Conservation (phyloP, 2,113 vertebrate genomes). For the Melanotaenia duboulayi region DNA sequence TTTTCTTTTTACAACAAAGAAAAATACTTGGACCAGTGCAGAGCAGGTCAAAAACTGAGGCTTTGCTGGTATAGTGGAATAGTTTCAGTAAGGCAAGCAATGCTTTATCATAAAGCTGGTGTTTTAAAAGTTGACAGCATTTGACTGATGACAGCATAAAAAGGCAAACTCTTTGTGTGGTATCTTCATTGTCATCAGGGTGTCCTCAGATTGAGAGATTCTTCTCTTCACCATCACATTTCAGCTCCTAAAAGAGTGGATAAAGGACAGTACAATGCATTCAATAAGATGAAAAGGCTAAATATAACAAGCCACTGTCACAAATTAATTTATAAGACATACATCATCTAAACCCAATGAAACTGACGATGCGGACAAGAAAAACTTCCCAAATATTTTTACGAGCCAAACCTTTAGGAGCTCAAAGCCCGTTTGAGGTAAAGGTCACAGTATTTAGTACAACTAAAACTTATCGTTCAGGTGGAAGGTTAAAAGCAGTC, state of each 20-base stretch:
- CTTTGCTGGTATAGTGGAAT: conserved; percentile 37
- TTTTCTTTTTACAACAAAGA: conserved; percentile 2
- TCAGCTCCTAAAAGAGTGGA: conserved; percentile 33
- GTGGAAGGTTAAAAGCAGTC: neutral
- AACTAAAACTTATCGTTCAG: conserved; percentile 15
- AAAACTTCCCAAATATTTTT: neutral
- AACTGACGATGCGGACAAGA: neutral
- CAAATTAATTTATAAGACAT: neutral
- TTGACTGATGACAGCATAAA: conserved; percentile 23
- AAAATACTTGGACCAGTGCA: conserved; percentile 12
- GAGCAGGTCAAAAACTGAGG: conserved; percentile 14
- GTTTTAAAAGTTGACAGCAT: conserved; percentile 32
- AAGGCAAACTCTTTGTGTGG: conserved; percentile 16
- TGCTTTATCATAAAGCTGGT: conserved; percentile 29
- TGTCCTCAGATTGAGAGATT: neutral
- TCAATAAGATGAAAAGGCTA: neutral
- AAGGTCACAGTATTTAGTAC: neutral
- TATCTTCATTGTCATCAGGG: conserved; percentile 31
- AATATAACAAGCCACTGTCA: neutral
- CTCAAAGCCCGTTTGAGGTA: neutral
- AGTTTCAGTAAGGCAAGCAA: conserved; percentile 41
- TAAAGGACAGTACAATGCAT: neutral
- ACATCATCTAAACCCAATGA: neutral
- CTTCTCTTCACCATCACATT: conserved; percentile 3
- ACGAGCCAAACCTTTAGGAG: conserved; percentile 14